phyloP scores from a whole-genome alignment of 2,113 vertebrate genomes.

The Trogon surrucura region DNA sequence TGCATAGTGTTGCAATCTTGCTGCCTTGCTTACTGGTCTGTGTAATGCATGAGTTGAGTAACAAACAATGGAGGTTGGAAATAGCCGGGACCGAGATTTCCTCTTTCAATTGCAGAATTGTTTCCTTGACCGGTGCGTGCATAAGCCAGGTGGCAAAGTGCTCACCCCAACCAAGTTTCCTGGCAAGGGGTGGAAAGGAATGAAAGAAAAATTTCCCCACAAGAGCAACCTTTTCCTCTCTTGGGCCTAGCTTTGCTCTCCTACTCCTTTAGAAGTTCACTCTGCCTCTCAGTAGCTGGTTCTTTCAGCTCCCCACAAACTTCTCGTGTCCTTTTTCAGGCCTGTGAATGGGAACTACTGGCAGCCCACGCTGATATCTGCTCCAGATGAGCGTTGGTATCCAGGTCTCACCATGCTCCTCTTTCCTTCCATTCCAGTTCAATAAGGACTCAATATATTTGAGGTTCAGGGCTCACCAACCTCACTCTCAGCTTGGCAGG shows the following conservation, averaged over 20 bases:
- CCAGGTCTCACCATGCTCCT: neutral
- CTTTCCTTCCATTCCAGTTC: neutral
- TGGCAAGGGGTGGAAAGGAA: neutral
- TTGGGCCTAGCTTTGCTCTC: neutral
- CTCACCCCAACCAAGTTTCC: neutral
- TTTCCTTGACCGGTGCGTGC: conserved; percentile 60
- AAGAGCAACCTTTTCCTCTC: neutral
- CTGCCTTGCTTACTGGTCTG: conserved; percentile 36
- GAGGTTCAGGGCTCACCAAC: neutral
- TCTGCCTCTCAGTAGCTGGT: neutral
- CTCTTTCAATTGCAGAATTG: conserved; percentile 65
- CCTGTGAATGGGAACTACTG: neutral
- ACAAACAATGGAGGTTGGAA: conserved; percentile 71
- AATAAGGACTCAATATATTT: neutral
- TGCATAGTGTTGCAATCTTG: conserved; percentile 64
- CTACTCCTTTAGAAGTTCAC: neutral
- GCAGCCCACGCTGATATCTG: neutral
- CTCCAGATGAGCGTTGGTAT: rapidly evolving
- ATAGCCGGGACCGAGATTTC: conserved; percentile 54
- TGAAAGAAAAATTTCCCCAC: neutral
- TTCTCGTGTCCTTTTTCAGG: neutral
- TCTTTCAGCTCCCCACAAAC: neutral
- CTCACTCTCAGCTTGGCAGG: neutral
- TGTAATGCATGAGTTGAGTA: conserved; percentile 45
- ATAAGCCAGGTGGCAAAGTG: conserved; percentile 61